Evolutionary conservation across 1,140 invertebrate genomes (phyloP), one percentile per base, ranked within the genome.

Genomic region (Tetragnatha versicolor): DNA sequence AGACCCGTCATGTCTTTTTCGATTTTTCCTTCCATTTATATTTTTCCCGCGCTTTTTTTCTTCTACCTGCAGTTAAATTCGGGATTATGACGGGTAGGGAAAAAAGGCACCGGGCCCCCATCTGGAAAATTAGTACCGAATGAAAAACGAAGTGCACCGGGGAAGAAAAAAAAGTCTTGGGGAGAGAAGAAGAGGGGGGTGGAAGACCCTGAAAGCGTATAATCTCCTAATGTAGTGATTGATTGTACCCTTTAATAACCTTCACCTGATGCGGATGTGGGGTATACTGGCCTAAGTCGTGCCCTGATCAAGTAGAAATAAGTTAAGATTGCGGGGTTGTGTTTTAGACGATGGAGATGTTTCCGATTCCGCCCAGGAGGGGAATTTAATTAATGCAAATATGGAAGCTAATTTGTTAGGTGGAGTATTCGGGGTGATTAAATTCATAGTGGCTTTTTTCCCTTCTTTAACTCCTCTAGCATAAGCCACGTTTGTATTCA

Each of bases 221-320:
- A 68, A 68, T 49, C 65, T 68, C 29, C 47, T 68, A 49, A 68
- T 68, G 65, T 51, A 49, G 47, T 68, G 65, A 68, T 68, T 68
- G 65, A 68, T 68, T 68, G 65, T 68, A 45, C 29, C 65, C 47
- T 68, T 68, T 68, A 68, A 68, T 47, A 51, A 68, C 65, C 65
- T 68, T 68, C 65, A 51, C 47, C 61, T 49, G 45, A 68, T 51
- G 47, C 65, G n/a, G 9, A n/a, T 12, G 61, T 22, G 42, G n/a
- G 37, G 37, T 42, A 65, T 14, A 65, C 35, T 65, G 61, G 61
- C 20, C 20, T 10, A 39, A 29, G 10, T n/a, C n/a, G 10, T 22
- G 20, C 49, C 49, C n/a, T 20, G 14, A 20, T 51, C n/a, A n/a
- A n/a, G n/a, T n/a, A n/a, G n/a, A n/a, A n/a, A n/a, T n/a, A n/a